Conservation (phyloP, 64 coral and sea anemone species). For the Pocillopora damicornis region DNA sequence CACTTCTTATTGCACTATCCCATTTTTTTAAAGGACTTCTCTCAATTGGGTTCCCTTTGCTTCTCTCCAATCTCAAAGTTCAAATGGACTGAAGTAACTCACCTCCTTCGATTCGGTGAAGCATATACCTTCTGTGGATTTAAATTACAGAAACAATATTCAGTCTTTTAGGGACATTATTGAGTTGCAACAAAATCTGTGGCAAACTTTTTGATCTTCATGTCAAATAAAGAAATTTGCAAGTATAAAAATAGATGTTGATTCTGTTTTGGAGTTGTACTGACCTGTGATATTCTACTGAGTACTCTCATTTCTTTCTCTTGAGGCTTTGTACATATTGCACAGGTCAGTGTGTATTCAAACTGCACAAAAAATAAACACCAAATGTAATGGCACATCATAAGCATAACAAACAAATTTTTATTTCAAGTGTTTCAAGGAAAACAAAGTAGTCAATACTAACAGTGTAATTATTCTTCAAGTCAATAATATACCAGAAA, state of each 20-base stretch:
- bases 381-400: neutral
- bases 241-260: neutral
- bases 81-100: neutral
- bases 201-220: too few species aligned
- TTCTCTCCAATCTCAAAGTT: too few species aligned
- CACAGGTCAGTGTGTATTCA: constrained; percentile 90
- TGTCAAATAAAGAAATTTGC: too few species aligned
- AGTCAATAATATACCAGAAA: too few species aligned
- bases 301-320: constrained; percentile 84
- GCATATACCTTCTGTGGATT: constrained; percentile 77
- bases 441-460: too few species aligned
- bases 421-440: neutral
- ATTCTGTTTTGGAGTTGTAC: neutral
- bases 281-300: constrained; percentile 83
- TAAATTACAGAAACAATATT: neutral
- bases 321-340: constrained; percentile 85
- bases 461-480: too few species aligned
- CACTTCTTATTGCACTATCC: too few species aligned
- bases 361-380: constrained; percentile 51
- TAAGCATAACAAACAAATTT: neutral
- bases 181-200: too few species aligned
- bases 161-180: too few species aligned
- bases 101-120: constrained; percentile 78
- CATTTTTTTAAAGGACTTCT: too few species aligned
- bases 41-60: too few species aligned